Conservation (phyloP, 2,797 vertebrate genomes). For the Labroides dimidiatus region DNA sequence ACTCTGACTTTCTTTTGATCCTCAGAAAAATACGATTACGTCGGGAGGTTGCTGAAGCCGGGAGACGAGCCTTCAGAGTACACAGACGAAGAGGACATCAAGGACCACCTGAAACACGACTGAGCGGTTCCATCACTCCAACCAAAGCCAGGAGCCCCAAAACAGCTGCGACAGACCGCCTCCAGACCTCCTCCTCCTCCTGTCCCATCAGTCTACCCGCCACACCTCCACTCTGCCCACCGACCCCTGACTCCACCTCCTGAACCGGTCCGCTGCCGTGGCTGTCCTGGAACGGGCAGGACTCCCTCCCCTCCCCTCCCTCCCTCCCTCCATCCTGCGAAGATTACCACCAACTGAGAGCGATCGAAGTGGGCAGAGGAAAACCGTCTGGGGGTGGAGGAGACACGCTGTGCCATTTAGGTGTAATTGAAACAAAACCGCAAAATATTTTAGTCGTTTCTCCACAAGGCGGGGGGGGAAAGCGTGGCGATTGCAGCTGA, state of each 20-base stretch:
- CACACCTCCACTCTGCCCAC: not conserved
- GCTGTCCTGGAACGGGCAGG: constrained; percentile 59
- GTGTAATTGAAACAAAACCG: constrained; percentile 55
- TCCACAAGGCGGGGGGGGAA: constrained; percentile 12
- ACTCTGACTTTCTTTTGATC: not conserved
- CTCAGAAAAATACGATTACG: constrained; percentile 98
- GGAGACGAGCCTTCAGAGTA: constrained; percentile 99
- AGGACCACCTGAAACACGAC: constrained; percentile 98
- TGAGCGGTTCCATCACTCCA: constrained; percentile 87
- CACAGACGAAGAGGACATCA: constrained; percentile 98
- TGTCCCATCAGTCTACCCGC: constrained; percentile 2
- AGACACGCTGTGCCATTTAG: constrained; percentile 76
- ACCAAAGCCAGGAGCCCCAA: constrained; percentile 93
- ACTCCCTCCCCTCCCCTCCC: constrained; percentile 42
- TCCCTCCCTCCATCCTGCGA: constrained; percentile 62
- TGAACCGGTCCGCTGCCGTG: constrained; percentile 46
- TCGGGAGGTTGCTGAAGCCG: constrained; percentile 96
- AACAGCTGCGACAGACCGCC: constrained; percentile 88
- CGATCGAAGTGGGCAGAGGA: constrained; percentile 65
- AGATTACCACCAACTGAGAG: constrained; percentile 52
- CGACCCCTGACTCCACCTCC: constrained; percentile 14
- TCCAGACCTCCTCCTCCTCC: constrained; percentile 57
- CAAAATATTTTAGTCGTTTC: constrained; percentile 60
- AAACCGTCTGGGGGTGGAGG: constrained; percentile 55
- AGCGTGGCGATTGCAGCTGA: constrained; percentile 27